Evolutionary conservation across 2,113 vertebrate genomes (phyloP).

Genomic region (Dromiciops gliroides): DNA sequence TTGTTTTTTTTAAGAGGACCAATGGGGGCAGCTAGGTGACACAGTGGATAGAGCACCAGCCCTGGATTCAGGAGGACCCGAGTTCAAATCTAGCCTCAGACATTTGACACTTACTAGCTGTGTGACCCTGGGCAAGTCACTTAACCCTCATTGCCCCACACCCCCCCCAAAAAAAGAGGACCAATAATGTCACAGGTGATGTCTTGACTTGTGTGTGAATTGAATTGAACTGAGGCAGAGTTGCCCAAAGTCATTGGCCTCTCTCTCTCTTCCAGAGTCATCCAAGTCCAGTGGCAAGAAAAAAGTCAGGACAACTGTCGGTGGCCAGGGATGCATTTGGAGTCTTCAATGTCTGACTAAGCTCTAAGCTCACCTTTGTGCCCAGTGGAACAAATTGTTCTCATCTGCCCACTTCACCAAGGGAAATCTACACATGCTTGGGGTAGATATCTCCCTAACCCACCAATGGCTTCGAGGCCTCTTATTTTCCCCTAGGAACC

Average conservation of each 20-base stretch:
- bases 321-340: not conserved
- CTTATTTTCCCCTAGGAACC: not conserved
- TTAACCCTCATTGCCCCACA: too few relatives aligned
- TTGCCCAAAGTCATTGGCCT: not conserved
- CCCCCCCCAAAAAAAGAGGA: too few relatives aligned
- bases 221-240: not conserved
- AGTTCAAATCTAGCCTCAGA: too few relatives aligned
- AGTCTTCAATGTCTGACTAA: not conserved
- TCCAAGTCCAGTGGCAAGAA: not conserved
- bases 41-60: too few relatives aligned
- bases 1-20: too few relatives aligned
- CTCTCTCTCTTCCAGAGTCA: not conserved
- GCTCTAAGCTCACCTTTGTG: not conserved
- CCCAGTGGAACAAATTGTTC: not conserved
- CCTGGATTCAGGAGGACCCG: too few relatives aligned
- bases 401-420: not conserved
- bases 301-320: not conserved
- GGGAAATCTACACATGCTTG: not conserved
- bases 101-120: too few relatives aligned
- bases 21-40: too few relatives aligned
- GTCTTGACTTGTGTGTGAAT: not conserved
- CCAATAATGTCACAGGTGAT: not conserved
- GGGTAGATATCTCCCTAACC: not conserved
- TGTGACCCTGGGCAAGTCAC: too few relatives aligned
- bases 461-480: not conserved